Evolutionary conservation across 2,888 invertebrate genomes (phyloP).

Genomic region (Balanococcus diminutus): DNA sequence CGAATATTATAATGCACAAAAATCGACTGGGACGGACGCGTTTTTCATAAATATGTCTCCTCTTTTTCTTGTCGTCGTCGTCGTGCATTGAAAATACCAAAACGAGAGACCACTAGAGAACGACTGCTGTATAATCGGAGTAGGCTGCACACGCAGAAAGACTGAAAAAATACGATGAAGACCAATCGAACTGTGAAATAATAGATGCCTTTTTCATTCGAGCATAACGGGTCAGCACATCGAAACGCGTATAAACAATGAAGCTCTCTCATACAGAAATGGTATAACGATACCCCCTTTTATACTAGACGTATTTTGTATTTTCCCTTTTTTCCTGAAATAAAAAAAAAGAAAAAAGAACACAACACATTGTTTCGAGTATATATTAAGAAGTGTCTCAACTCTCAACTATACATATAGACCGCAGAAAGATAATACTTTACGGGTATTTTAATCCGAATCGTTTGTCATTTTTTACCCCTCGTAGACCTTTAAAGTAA

Average conservation of each 20-base stretch:
- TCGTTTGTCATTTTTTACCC: conserved; percentile 5
- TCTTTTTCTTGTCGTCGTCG: neutral
- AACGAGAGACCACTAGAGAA: neutral
- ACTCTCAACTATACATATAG: neutral
- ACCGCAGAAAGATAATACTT: conserved; percentile 28
- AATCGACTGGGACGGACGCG: neutral
- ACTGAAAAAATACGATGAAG: neutral
- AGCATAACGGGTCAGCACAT: conserved; percentile 36
- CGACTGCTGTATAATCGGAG: neutral
- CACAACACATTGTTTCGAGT: neutral
- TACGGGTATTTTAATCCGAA: conserved; percentile 17
- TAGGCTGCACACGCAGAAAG: neutral
- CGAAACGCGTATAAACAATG: conserved; percentile 39
- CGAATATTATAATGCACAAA: neutral
- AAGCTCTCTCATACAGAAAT: neutral
- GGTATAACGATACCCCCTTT: conserved; percentile 7
- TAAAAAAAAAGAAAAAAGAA: neutral
- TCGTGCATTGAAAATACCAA: neutral
- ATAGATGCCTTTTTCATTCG: conserved; percentile 44
- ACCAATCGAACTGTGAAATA: conserved; percentile 41
- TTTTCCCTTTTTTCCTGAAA: neutral
- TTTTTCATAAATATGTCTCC: neutral
- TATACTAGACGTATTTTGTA: neutral
- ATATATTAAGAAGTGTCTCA: neutral
- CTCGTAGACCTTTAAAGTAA: neutral